A percentile compares a stretch with the other conserved stretches of the same genome.
Conservation (phyloP, 2,797 vertebrate species). For the Poecile montanus region DNA sequence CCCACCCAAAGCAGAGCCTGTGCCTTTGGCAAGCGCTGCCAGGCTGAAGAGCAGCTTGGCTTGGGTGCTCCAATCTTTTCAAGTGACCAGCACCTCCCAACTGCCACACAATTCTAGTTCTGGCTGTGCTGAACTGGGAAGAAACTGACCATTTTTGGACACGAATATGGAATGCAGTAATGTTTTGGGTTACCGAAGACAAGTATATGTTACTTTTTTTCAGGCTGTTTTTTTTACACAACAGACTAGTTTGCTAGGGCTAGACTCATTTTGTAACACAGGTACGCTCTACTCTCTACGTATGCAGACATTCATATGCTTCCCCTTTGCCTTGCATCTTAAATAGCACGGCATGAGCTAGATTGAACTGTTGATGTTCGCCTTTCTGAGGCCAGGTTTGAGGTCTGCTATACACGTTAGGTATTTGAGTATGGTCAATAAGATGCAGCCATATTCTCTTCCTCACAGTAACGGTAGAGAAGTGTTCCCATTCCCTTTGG, state of each 20-base stretch:
- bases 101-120: neutral
- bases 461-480: neutral
- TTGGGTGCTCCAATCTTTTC: neutral
- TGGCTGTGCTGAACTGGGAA: fast-evolving
- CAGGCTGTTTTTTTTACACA: neutral
- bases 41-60: neutral
- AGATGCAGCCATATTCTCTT: neutral
- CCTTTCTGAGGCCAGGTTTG: neutral
- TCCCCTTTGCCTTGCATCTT: neutral
- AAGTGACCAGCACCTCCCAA: fast-evolving
- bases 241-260: neutral
- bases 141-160: neutral
- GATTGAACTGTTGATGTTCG: neutral
- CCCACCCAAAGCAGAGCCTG: no score
- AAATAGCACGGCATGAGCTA: neutral
- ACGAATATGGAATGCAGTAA: neutral
- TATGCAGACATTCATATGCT: neutral
- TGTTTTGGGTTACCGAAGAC: neutral
- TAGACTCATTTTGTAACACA: neutral
- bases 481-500: neutral
- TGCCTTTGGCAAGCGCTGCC: fast-evolving
- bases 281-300: fast-evolving
- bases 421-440: neutral
- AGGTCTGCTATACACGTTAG: neutral
- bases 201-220: neutral